phyloP scores from a whole-genome alignment of 2,113 vertebrate genomes.

The Epinephelus lanceolatus region DNA sequence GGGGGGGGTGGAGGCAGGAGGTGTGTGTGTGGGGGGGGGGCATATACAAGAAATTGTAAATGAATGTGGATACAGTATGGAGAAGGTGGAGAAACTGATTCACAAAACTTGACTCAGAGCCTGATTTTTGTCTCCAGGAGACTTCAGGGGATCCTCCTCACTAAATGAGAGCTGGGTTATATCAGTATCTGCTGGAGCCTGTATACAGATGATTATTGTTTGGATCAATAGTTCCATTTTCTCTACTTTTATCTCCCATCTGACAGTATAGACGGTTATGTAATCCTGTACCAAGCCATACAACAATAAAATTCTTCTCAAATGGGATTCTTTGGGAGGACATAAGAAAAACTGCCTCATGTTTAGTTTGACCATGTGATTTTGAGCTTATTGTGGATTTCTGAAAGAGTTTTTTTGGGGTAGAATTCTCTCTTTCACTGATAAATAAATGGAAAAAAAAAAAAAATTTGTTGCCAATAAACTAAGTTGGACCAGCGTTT shows the following conservation, averaged over 20 bases:
- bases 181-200: neutral
- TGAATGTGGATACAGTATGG: neutral
- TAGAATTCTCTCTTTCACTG: neutral
- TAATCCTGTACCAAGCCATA: constrained; percentile 19
- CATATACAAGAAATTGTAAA: neutral
- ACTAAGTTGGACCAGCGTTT: constrained; percentile 29
- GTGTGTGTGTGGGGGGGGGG: neutral
- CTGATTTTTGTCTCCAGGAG: neutral
- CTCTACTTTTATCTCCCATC: neutral
- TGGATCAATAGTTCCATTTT: neutral
- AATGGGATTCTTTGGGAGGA: constrained; percentile 16
- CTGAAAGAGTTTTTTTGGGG: neutral
- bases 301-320: constrained; percentile 3
- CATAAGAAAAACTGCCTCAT: neutral
- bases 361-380: neutral
- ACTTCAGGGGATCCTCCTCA: neutral
- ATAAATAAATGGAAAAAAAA: constrained; percentile 10
- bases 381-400: constrained; percentile 3
- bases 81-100: neutral
- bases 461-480: constrained; percentile 5
- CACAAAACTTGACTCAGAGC: neutral
- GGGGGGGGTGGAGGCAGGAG: neutral
- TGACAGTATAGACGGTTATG: constrained; percentile 29
- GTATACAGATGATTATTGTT: neutral
- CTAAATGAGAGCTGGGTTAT: neutral